Base-by-base conservation (phyloP, 2,113 vertebrate species). In the Microtus pennsylvanicus region DNA sequence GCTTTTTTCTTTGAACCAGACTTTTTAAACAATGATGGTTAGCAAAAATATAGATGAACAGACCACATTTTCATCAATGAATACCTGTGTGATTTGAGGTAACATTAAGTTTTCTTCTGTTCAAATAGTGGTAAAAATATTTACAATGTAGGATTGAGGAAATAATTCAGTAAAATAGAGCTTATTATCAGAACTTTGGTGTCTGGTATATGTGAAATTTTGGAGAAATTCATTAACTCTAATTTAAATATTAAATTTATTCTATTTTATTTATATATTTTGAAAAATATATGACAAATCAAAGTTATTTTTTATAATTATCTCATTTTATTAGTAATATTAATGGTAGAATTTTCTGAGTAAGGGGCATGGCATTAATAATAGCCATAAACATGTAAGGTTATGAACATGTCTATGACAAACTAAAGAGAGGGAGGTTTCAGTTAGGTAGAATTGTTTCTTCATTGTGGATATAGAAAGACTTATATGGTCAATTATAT, bases 241-340 rank as follows among this genome's bases (percentile, higher is more conserved):
- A 55, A 70, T 94, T 70, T 35, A 33, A 75, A 74, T 38, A 21
- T 67, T n/a, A 7, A 45, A 50, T 38, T 0, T 81, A 65, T 24
- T 8, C 47, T 80, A 82, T 9, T 83, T 63, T 17, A 70, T n/a
- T 76, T 14, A 42, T 70, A 76, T 67, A 72, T 78, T 91, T 81
- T 76, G 11, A 55, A 87, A 95, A 97, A 61, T 50, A 87, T 24
- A 65, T 28, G 78, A n/a, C 28, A 65, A 70, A 52, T 87, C 35
- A 4, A 45, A 24, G 0, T 78, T 72, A 69, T 91, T 96, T 1
- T 42, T 30, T 24, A 21, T 30, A 95, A 9, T 24, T 63, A 16
- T 21, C 19, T n/a, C 47, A 19, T 50, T 83, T 93, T 93, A 63
- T 89, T 63, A 83, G 1, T 30, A 95, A 16, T 0, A 58, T 52